Evolutionary conservation across 1,140 invertebrate species (phyloP).

Genomic region (Dendrolimus punctatus): DNA sequence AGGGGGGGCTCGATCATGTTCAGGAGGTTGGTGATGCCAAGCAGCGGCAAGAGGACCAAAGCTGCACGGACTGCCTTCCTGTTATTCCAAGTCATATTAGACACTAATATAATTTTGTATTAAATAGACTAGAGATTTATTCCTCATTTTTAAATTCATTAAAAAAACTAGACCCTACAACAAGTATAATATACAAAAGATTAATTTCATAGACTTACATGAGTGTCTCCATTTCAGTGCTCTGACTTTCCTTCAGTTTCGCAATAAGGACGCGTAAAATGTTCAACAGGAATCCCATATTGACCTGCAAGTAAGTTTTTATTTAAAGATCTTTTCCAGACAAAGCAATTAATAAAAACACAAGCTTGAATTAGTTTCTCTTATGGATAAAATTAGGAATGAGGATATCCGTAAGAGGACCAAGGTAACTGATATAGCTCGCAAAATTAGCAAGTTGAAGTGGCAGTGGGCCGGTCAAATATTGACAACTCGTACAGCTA

Average conservation of each 20-base stretch:
- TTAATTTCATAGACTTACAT: background rate
- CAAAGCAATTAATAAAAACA: constrained; percentile 1
- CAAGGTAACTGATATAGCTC: no score
- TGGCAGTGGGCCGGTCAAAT: no score
- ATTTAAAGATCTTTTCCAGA: constrained; percentile 2
- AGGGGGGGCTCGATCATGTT: constrained; percentile 80
- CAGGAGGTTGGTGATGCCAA: constrained; percentile 86
- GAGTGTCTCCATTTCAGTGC: constrained; percentile 5
- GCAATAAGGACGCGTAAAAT: constrained; percentile 91
- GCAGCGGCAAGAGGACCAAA: constrained; percentile 84
- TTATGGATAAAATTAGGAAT: no score
- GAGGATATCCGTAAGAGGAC: no score
- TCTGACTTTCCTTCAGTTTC: constrained; percentile 71
- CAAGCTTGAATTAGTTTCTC: background rate
- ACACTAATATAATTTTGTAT: background rate
- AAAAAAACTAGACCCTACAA: background rate
- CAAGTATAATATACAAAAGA: no score
- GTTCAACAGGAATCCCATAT: constrained; percentile 87
- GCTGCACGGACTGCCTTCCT: constrained; percentile 88
- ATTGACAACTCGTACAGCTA: no score
- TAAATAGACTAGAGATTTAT: background rate
- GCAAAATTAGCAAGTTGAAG: no score
- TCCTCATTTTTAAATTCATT: background rate
- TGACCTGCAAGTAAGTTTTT: constrained; percentile 75
- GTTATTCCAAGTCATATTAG: constrained; percentile 9